A percentile compares a stretch with the other conserved stretches of the same genome.
Evolutionary conservation across 2,888 invertebrate genomes (phyloP).

Genomic region (Apotomis capreana): DNA sequence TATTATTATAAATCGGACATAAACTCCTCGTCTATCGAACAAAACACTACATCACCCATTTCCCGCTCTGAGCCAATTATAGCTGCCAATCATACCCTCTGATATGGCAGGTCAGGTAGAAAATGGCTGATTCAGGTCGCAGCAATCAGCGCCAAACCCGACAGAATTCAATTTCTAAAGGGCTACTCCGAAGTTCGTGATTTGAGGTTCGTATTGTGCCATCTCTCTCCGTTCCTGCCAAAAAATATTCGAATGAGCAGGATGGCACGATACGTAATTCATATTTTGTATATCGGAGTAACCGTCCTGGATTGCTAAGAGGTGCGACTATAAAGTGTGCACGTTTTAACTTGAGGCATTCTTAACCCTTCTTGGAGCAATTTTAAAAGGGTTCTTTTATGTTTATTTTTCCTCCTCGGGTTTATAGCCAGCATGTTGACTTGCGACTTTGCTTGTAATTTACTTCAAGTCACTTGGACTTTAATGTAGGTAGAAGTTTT

Average conservation of each 20-base stretch:
- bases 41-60: conserved; percentile 15
- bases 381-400: conserved; percentile 40
- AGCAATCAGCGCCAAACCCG: conserved; percentile 50
- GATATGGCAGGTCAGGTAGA: conserved; percentile 46
- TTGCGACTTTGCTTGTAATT: conserved; percentile 19
- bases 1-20: background rate
- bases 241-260: too few relatives aligned
- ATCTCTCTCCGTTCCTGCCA: too few relatives aligned
- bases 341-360: conserved; percentile 45
- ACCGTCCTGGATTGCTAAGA: conserved; percentile 33
- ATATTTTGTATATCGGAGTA: too few relatives aligned
- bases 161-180: conserved; percentile 51
- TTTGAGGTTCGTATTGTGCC: too few relatives aligned
- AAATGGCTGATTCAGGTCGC: conserved; percentile 50
- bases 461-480: background rate
- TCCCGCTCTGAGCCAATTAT: conserved; percentile 34
- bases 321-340: conserved; percentile 45
- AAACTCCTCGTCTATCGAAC: background rate
- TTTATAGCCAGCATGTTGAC: conserved; percentile 32
- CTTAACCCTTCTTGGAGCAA: conserved; percentile 28
- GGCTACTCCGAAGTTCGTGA: conserved; percentile 8
- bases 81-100: conserved; percentile 33
- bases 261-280: too few relatives aligned
- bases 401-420: conserved; percentile 31
- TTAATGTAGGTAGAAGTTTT: background rate